Percentiles rank a stretch among this genome's conserved stretches.
These are phyloP conservation scores for Nemotelus pantherinus DNA, from an alignment of 2,888 invertebrate species.

Conservation along the genomic window DNA sequence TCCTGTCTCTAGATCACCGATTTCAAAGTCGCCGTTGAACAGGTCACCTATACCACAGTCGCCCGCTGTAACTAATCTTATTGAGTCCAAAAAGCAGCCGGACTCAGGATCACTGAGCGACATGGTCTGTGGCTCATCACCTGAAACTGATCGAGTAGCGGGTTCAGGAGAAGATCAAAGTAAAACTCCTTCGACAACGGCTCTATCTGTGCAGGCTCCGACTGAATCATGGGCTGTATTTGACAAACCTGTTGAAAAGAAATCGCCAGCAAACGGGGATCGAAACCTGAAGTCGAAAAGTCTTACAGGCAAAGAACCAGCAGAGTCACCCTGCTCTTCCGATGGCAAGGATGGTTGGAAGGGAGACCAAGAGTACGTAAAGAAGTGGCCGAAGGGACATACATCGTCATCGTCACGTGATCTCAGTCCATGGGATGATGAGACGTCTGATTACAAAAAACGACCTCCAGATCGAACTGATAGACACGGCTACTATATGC, in stretches of 20 bases:
- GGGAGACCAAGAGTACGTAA: constrained; percentile 64
- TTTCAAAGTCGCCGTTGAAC: constrained; percentile 51
- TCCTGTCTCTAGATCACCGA: constrained; percentile 55
- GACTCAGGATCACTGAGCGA: constrained; percentile 73
- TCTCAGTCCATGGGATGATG: constrained; percentile 84
- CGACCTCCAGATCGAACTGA: constrained; percentile 58
- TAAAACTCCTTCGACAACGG: constrained; percentile 49
- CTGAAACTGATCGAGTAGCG: constrained; percentile 67
- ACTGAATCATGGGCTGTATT: constrained; percentile 72
- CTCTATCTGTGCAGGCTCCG: constrained; percentile 40
- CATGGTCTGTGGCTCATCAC: constrained; percentile 72
- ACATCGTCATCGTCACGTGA: constrained; percentile 80
- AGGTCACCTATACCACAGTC: constrained; percentile 58
- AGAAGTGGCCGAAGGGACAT: constrained; percentile 69
- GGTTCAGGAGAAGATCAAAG: constrained; percentile 15
- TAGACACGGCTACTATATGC: constrained; percentile 66
- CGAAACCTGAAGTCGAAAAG: constrained; percentile 50
- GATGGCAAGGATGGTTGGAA: constrained; percentile 75
- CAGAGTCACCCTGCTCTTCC: constrained; percentile 80
- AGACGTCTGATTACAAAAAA: constrained; percentile 68
- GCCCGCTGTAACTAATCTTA: constrained; percentile 65
- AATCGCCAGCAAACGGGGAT: constrained; percentile 23
- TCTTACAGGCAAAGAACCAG: constrained; percentile 60
- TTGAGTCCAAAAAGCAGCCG: constrained; percentile 59
- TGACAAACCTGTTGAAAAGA: constrained; percentile 59